These are phyloP conservation scores for Sericinus montela DNA, from an alignment of 2,888 invertebrate genomes.

Conservation along the genomic window DNA sequence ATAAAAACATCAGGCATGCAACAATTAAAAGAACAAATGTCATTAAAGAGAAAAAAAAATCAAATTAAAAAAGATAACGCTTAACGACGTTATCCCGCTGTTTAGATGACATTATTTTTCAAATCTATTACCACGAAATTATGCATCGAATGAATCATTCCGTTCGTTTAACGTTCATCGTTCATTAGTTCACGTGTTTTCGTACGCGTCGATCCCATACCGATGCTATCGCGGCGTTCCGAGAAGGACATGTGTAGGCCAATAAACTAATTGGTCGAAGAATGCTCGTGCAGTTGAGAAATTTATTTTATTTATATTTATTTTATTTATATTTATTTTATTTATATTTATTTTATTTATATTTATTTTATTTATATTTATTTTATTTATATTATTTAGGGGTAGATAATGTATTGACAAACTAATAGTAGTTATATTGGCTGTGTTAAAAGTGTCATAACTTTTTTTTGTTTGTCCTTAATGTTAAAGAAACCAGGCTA, in stretches of 20 bases:
- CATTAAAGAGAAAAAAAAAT: no score
- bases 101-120: background rate
- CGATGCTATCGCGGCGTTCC: conserved; percentile 67
- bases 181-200: conserved; percentile 13
- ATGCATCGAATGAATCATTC: conserved; percentile 6
- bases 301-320: conserved; percentile 45
- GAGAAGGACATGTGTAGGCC: conserved; percentile 72
- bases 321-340: no score
- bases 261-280: conserved; percentile 75
- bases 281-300: conserved; percentile 54
- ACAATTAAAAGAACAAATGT: no score
- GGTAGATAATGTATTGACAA: background rate
- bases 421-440: no score
- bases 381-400: conserved; percentile 9
- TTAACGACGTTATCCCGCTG: no score
- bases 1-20: no score
- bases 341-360: no score
- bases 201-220: conserved; percentile 25
- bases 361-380: no score
- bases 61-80: no score
- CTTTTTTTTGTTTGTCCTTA: no score
- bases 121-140: background rate
- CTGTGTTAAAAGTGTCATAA: no score
- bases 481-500: no score
- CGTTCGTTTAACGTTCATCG: conserved; percentile 3